Evolutionary conservation across 2,113 vertebrate genomes (phyloP).

Genomic region (Circaetus cinerascens): DNA sequence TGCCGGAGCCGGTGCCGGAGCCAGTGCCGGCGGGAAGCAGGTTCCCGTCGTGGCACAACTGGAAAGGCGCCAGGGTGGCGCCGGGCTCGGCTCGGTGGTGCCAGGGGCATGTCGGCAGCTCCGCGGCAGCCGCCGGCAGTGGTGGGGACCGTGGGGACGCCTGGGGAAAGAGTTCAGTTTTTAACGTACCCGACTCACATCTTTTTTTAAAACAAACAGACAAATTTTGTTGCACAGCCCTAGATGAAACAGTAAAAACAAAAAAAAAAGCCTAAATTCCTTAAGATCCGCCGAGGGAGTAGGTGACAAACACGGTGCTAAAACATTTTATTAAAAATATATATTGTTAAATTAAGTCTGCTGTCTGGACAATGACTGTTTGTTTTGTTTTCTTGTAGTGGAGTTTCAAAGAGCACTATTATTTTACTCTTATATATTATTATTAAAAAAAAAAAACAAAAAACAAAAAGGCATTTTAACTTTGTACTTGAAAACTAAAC

Average conservation of each 20-base stretch:
- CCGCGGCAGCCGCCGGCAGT: background rate
- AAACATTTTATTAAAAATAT: conserved; percentile 94
- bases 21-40: background rate
- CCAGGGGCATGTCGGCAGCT: background rate
- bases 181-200: conserved; percentile 61
- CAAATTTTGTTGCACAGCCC: conserved; percentile 85
- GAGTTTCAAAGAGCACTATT: conserved; percentile 90
- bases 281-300: conserved; percentile 81
- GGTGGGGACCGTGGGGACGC: background rate
- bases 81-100: background rate
- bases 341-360: conserved; percentile 94
- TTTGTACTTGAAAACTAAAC: conserved; percentile 98
- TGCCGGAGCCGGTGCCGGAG: background rate
- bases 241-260: conserved; percentile 69
- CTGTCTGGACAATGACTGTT: conserved; percentile 93
- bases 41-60: background rate
- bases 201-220: conserved; percentile 73
- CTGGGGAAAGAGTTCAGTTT: conserved; percentile 8
- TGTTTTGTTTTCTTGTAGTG: conserved; percentile 91
- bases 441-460: conserved; percentile 73
- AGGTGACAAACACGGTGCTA: conserved; percentile 95
- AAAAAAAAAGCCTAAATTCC: conserved; percentile 69
- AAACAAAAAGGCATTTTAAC: conserved; percentile 93
- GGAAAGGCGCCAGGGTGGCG: background rate
- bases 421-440: conserved; percentile 97